Evolutionary conservation across 1,140 invertebrate genomes (phyloP), one percentile per base, ranked within the genome.

Genomic region (Drosophila tani): DNA sequence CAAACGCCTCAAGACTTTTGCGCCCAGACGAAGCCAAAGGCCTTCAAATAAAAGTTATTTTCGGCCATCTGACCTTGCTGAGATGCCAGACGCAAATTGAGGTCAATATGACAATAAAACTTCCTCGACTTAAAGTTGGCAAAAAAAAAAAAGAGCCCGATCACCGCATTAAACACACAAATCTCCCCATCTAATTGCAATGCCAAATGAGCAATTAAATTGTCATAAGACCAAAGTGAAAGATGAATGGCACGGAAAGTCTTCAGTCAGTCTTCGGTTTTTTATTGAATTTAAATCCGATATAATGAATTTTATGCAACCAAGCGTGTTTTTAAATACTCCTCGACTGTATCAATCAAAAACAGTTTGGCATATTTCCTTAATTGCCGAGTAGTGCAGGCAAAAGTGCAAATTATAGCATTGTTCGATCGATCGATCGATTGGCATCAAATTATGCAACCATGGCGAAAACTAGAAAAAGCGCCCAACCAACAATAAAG

Each of bases 161-260:
- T 58, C 38, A 55, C 24, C 50, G 17, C 55, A 56, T 62, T 83
- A 62, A 69, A 76, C 53, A 24, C 62, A 58, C 76, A 65, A 79
- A 78, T 63, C 69, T 50, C 75, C 63, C 62, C 69, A 79, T 86
- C 75, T 69, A 83, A 86, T 65, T 70, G 64, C 82, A 85, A 85
- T 85, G 82, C 70, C 82, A 85, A 85, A 79, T 67, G 57, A 56
- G 74, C 75, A 86, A 85, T 85, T 86, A 86, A 86, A 75, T 67
- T 85, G 82, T 85, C 74, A 82, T 45, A 56, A 66, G 69, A 60
- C 45, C 71, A 56, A 60, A 67, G 45, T 47, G 27, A 75, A 74
- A 74, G 70, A 74, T 73, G 68, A 73, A 60, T 71, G 55, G 32
- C 38, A 15, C 27, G 50, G 12, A 43, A 57, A 15, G 67, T 40